These are phyloP conservation scores for Lasioglossum baleicum DNA, from an alignment of 1,140 invertebrate genomes.

Conservation along the genomic window DNA sequence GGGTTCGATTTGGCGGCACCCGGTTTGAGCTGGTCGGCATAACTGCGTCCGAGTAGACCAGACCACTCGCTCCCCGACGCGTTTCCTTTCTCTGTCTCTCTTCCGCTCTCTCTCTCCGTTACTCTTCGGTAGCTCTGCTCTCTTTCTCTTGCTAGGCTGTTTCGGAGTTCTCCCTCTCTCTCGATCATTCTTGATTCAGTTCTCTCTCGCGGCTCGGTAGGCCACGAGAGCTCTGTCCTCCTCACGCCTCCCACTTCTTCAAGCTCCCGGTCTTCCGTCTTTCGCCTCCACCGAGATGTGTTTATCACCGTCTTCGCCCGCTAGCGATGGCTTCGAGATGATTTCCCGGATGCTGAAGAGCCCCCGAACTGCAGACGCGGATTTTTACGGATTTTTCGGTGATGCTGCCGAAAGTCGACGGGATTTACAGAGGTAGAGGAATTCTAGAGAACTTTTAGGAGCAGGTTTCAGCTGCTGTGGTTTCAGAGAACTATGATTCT, in stretches of 20 bases:
- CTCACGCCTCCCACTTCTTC: conserved; percentile 25
- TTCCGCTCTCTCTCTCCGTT: background rate
- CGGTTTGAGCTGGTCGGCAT: conserved; percentile 73
- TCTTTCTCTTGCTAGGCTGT: conserved; percentile 10
- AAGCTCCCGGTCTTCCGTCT: conserved; percentile 12
- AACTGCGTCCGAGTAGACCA: conserved; percentile 70
- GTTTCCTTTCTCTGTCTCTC: conserved; percentile 33
- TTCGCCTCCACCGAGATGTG: background rate
- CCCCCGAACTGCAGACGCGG: too few species aligned
- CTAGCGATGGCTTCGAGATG: conserved; percentile 17
- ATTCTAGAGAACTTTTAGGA: too few species aligned
- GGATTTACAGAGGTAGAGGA: too few species aligned
- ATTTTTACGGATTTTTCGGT: too few species aligned
- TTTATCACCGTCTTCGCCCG: background rate
- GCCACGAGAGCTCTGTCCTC: conserved; percentile 5
- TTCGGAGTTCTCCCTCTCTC: background rate
- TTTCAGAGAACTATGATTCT: too few species aligned
- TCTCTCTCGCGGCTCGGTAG: background rate
- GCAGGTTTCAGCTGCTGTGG: too few species aligned
- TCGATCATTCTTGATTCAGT: too few species aligned
- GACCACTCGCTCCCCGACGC: conserved; percentile 61
- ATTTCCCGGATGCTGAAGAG: background rate
- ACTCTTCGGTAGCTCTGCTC: too few species aligned
- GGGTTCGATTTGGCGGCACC: conserved; percentile 68
- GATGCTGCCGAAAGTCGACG: too few species aligned